Percentiles rank a stretch among this genome's conserved stretches.
These are phyloP conservation scores for Peromyscus leucopus DNA, from an alignment of 2,113 vertebrate genomes.

Conservation along the genomic window DNA sequence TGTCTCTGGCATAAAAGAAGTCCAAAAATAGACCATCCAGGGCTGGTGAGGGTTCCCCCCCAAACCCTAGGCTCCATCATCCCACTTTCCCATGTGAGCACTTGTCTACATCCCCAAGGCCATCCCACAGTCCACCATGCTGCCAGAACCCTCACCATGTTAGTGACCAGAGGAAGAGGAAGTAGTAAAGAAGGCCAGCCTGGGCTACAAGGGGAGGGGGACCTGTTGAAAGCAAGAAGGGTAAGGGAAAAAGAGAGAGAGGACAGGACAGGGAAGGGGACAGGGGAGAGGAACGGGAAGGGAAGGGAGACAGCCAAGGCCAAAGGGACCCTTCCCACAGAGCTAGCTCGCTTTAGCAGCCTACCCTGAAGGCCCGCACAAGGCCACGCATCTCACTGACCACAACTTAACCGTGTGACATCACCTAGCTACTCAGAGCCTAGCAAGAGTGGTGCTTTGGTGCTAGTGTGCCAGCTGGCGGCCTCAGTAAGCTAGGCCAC, in stretches of 20 bases:
- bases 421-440: neutral
- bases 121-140: neutral
- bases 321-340: neutral
- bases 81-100: neutral
- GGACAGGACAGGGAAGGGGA: no score
- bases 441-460: neutral
- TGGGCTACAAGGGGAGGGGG: no score
- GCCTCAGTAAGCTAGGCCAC: neutral
- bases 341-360: neutral
- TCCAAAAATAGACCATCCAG: neutral
- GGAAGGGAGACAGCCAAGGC: neutral
- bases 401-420: neutral
- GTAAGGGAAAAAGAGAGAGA: no score
- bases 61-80: neutral
- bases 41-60: neutral
- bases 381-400: neutral
- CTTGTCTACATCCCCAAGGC: neutral
- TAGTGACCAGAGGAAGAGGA: neutral
- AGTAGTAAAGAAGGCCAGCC: neutral
- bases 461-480: neutral
- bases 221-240: no score
- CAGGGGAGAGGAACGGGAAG: no score
- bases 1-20: neutral
- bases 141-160: neutral
- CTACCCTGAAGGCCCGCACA: neutral